Base-by-base conservation (phyloP, 2,797 vertebrate species). In the Sebastes hubbsi region DNA sequence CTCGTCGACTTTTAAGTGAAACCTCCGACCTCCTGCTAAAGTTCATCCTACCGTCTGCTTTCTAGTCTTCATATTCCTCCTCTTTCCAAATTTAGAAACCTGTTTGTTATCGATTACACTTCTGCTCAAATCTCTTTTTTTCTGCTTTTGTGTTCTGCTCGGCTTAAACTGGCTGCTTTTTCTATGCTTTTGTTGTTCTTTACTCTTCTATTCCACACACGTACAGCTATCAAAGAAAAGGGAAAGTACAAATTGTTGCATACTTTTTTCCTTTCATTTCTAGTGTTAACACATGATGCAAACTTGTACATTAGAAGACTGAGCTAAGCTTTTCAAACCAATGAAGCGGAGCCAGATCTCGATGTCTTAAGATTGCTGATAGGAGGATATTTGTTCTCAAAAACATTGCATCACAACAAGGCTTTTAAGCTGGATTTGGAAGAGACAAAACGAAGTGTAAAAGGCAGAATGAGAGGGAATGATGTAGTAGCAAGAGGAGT, bases 11-110 rank as follows among this genome's bases (percentile, higher is more conserved):
- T 87, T 88, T 85, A 83, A 82, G 59, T 22, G 1, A 81, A 86
- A 87, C 64, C 78, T 78, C 71, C 29, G 25, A 91, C 85, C 80
- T 87, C 78, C 80, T 65, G n/a, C 67, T 62, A 10, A 63, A 83
- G 77, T 81, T 89, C 49, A 54, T 72, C 25, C 60, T 46, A 63
- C 88, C 60, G 54, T 85, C 58, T 77, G 8, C 25, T 36, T 72
- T 64, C 54, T 10, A 3, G 2, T 68, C 30, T 66, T 78, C 24
- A 54, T 84, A 78, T 78, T 66, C 25, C 30, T 77, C 56, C 55
- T 70, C 13, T 83, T 75, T 72, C n/a, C 14, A 8, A 25, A 65
- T 63, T 54, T 59, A 65, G 46, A 72, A 71, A 81, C 52, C 52
- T 32, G 62, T 86, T 88, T 72, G 18, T 78, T 69, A 86, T 78